These are phyloP conservation scores for Troides aeacus DNA, from an alignment of 2,888 invertebrate species.

Conservation along the genomic window DNA sequence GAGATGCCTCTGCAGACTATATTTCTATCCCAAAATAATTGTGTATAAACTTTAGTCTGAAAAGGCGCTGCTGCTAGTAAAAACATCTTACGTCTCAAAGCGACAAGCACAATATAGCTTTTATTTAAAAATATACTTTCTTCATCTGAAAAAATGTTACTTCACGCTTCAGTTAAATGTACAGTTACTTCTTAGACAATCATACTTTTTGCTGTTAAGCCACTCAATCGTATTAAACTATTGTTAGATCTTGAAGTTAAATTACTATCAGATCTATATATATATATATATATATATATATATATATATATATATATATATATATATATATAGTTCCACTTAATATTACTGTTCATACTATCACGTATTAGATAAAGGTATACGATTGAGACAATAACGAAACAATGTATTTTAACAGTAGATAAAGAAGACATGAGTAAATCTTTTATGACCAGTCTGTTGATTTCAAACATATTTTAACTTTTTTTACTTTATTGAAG, in stretches of 20 bases:
- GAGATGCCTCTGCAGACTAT: no score
- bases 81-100: no score
- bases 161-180: slow-evolving; percentile 16
- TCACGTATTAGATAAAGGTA: neutral
- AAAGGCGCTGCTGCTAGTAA: no score
- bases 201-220: slow-evolving; percentile 4
- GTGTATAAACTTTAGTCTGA: no score
- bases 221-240: slow-evolving; percentile 5
- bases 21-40: no score
- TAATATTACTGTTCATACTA: neutral
- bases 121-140: slow-evolving; percentile 3
- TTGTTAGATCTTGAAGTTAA: slow-evolving; percentile 1
- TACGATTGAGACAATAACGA: neutral
- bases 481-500: no score
- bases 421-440: no score
- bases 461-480: no score
- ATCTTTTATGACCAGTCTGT: no score
- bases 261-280: neutral
- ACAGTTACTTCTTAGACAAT: slow-evolving; percentile 4
- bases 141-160: slow-evolving; percentile 8
- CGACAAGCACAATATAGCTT: no score
- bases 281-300: slow-evolving; percentile 2
- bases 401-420: no score
- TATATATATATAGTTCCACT: neutral
- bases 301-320: neutral